A percentile compares a stretch with the other conserved stretches of the same genome.
phyloP scores from a whole-genome alignment of 1,140 invertebrate genomes.

The Pachypeltis micranthus region DNA sequence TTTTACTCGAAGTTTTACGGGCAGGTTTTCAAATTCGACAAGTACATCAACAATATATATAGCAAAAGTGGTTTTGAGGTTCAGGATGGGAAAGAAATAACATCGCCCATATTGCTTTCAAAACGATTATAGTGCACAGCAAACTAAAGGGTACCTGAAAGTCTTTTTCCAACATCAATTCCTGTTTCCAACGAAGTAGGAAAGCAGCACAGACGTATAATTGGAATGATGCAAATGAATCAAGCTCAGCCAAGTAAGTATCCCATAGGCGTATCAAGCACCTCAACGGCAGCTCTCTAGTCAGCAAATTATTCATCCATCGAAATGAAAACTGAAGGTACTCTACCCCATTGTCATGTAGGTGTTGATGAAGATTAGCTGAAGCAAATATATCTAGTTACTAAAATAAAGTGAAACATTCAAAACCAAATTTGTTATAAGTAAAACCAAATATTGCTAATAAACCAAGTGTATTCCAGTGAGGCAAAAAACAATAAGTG shows the following conservation, averaged over 20 bases:
- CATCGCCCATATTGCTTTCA: too few relatives aligned
- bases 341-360: slow-evolving; percentile 87
- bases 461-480: too few relatives aligned
- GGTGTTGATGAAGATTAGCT: slow-evolving; percentile 66
- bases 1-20: too few relatives aligned
- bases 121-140: too few relatives aligned
- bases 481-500: too few relatives aligned
- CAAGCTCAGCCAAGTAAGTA: slow-evolving; percentile 94
- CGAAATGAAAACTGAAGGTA: slow-evolving; percentile 99
- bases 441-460: too few relatives aligned
- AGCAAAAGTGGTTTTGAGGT: too few relatives aligned
- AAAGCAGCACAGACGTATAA: slow-evolving; percentile 98
- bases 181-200: slow-evolving; percentile 84
- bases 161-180: slow-evolving; percentile 81
- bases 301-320: slow-evolving; percentile 99
- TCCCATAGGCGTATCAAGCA: slow-evolving; percentile 99
- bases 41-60: too few relatives aligned
- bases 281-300: slow-evolving; percentile 88
- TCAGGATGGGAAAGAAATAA: too few relatives aligned
- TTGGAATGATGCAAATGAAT: slow-evolving; percentile 94
- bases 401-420: not conserved
- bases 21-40: too few relatives aligned
- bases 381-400: not conserved
- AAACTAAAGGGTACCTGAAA: too few relatives aligned
- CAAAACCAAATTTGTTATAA: slow-evolving; percentile 8